Conservation (phyloP, 2,888 invertebrate genomes). For the Spicauda simplicius region DNA sequence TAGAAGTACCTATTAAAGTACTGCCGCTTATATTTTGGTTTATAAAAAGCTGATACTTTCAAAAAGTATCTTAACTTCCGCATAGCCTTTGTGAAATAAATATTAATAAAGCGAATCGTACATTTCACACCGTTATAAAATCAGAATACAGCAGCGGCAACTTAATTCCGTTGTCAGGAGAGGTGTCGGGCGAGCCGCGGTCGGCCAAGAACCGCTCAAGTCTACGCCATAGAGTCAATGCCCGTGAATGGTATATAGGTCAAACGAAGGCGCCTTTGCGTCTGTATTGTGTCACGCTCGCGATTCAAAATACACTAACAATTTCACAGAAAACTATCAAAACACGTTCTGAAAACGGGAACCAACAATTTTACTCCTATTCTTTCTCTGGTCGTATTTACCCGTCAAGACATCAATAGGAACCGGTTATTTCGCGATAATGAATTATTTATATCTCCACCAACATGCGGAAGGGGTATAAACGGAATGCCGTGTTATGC, state of each 20-base stretch:
- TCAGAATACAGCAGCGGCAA: slow-evolving; percentile 32
- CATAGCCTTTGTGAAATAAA: slow-evolving; percentile 9
- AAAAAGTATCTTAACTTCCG: neutral
- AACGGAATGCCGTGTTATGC: slow-evolving; percentile 55
- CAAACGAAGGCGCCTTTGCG: slow-evolving; percentile 77
- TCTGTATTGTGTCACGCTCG: slow-evolving; percentile 71
- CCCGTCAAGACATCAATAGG: slow-evolving; percentile 40
- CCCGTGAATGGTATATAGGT: slow-evolving; percentile 77
- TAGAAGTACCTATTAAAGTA: no score
- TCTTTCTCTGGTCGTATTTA: slow-evolving; percentile 50
- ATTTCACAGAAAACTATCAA: slow-evolving; percentile 54
- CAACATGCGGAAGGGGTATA: slow-evolving; percentile 57
- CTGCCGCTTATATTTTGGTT: neutral
- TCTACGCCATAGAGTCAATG: slow-evolving; percentile 72
- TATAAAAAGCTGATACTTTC: neutral
- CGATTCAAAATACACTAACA: slow-evolving; percentile 47
- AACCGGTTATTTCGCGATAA: slow-evolving; percentile 65
- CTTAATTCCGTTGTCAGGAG: slow-evolving; percentile 35
- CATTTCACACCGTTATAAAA: slow-evolving; percentile 34
- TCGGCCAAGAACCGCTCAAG: slow-evolving; percentile 37
- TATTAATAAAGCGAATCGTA: slow-evolving; percentile 11
- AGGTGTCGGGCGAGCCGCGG: slow-evolving; percentile 28
- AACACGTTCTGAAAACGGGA: slow-evolving; percentile 59
- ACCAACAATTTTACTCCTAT: slow-evolving; percentile 51
- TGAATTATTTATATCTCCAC: slow-evolving; percentile 59